Conservation (phyloP, 2,113 vertebrate genomes). For the Abramis brama region DNA sequence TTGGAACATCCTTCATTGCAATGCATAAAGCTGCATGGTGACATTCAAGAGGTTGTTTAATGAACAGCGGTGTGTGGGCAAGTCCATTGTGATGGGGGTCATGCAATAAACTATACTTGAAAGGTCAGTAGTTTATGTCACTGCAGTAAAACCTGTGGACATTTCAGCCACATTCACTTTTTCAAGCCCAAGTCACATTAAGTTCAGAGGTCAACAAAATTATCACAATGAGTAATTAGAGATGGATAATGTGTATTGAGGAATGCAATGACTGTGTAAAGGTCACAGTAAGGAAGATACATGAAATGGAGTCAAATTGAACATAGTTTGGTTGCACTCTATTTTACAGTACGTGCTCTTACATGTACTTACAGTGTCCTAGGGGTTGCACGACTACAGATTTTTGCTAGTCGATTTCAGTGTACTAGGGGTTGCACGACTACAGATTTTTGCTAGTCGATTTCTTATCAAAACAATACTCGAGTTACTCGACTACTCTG, state of each 20-base stretch:
- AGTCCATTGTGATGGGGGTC: neutral
- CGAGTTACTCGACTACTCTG: too few relatives aligned
- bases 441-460: too few relatives aligned
- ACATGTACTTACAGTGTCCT: too few relatives aligned
- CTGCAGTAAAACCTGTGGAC: neutral
- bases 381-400: too few relatives aligned
- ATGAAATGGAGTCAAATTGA: neutral
- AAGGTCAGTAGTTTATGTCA: conserved; percentile 29
- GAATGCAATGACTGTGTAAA: neutral
- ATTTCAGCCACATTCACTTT: neutral
- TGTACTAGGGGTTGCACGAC: too few relatives aligned
- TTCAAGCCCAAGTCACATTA: neutral
- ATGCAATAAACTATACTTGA: conserved; percentile 5
- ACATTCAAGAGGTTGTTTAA: conserved; percentile 25
- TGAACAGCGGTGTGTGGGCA: neutral
- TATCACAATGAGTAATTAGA: neutral
- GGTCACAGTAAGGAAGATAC: neutral
- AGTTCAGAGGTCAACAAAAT: neutral
- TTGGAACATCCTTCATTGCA: conserved; percentile 9
- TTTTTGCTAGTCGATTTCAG: too few relatives aligned
- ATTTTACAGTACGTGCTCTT: too few relatives aligned
- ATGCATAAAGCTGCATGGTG: neutral
- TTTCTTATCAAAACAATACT: too few relatives aligned
- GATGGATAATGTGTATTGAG: neutral
- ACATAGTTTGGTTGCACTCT: too few relatives aligned